These are phyloP conservation scores for Acromyrmex heyeri DNA, from an alignment of 1,140 invertebrate species.

Conservation along the genomic window DNA sequence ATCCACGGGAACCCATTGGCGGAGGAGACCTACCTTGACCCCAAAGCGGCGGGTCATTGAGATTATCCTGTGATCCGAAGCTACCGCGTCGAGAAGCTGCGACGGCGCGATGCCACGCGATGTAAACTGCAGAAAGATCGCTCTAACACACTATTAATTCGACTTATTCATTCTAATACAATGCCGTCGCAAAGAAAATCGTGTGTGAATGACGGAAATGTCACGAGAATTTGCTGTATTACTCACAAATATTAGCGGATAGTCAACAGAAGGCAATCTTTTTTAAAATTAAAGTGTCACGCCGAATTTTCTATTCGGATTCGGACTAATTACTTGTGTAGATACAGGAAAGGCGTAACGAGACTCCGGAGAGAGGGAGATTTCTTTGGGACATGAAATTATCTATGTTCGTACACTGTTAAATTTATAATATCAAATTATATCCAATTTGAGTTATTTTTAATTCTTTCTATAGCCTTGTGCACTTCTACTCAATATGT, in stretches of 20 bases:
- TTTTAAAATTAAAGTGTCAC: neutral
- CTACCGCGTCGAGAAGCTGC: conserved; percentile 28
- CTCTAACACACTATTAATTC: conserved; percentile 13
- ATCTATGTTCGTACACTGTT: no score
- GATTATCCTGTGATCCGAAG: conserved; percentile 67
- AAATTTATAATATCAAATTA: no score
- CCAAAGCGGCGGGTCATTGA: conserved; percentile 73
- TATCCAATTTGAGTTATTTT: no score
- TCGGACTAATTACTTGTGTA: neutral
- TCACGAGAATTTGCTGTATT: neutral
- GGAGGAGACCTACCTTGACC: conserved; percentile 82
- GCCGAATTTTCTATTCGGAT: no score
- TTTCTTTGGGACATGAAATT: no score
- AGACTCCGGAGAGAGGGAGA: no score
- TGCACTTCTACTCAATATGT: no score
- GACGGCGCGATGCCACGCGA: conserved; percentile 1
- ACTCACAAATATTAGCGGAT: no score
- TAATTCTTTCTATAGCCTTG: no score
- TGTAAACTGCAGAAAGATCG: conserved; percentile 5
- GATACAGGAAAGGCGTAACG: no score
- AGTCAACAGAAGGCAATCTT: neutral
- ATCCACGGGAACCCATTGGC: conserved; percentile 83
- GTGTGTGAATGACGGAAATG: neutral
- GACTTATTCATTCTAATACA: neutral
- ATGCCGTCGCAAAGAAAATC: neutral